Evolutionary conservation across 2,888 invertebrate genomes (phyloP).

Genomic region (Drosophila maculinotata): DNA sequence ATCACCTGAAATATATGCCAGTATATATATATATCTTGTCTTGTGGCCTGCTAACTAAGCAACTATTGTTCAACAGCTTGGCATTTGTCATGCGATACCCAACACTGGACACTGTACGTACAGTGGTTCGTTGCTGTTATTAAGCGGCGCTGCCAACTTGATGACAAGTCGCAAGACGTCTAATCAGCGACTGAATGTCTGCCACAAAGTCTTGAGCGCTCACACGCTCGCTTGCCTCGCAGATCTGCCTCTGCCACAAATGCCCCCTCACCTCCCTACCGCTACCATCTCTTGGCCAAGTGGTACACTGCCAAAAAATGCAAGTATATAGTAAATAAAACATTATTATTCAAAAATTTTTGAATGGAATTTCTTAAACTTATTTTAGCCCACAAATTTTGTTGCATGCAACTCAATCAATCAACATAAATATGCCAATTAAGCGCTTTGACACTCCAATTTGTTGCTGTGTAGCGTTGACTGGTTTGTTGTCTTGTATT

Average conservation of each 20-base stretch:
- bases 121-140: slow-evolving; percentile 36
- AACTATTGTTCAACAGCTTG: slow-evolving; percentile 22
- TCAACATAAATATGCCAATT: no score
- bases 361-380: no score
- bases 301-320: not conserved
- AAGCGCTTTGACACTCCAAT: not conserved
- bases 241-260: slow-evolving; percentile 17
- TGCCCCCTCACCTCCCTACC: not conserved
- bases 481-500: slow-evolving; percentile 41
- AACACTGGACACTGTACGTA: slow-evolving; percentile 28
- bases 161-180: slow-evolving; percentile 60
- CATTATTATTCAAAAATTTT: no score
- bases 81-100: slow-evolving; percentile 46
- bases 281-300: not conserved
- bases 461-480: not conserved
- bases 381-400: no score
- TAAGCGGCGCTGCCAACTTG: slow-evolving; percentile 68
- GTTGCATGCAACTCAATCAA: no score
- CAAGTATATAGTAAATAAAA: not conserved
- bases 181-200: slow-evolving; percentile 39
- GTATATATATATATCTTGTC: no score
- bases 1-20: slow-evolving; percentile 43
- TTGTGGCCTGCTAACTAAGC: slow-evolving; percentile 11
- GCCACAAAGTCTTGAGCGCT: slow-evolving; percentile 20
- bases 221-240: slow-evolving; percentile 56